Conservation (phyloP, 2,888 invertebrate species). For the Caenorhabditis imperialis region DNA sequence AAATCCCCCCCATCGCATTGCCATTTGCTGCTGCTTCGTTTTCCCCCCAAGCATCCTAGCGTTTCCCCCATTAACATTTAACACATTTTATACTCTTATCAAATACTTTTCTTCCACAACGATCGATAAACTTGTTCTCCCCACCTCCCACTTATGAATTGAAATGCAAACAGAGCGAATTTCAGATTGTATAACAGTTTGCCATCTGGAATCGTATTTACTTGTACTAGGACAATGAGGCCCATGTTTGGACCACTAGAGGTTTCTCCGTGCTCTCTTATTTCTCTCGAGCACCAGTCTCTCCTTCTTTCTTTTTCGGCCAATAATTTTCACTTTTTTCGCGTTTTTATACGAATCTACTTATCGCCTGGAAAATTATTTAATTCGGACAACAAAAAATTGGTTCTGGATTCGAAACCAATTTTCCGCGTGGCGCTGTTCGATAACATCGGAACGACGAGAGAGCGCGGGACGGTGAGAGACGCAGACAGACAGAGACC, state of each 20-base stretch:
- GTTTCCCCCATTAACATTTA: background rate
- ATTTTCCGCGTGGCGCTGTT: background rate
- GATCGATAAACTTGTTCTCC: slow-evolving; percentile 46
- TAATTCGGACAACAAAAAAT: too few relatives aligned
- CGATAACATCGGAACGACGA: slow-evolving; percentile 13
- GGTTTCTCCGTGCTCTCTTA: slow-evolving; percentile 1
- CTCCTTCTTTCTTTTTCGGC: background rate
- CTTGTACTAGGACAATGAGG: too few relatives aligned
- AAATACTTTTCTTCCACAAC: slow-evolving; percentile 23
- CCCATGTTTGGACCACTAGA: slow-evolving; percentile 3
- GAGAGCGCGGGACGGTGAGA: slow-evolving; percentile 1
- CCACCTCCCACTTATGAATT: background rate
- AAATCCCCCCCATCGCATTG: background rate
- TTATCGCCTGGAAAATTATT: too few relatives aligned
- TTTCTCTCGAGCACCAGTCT: too few relatives aligned
- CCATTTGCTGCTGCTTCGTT: background rate
- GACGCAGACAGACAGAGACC: slow-evolving; percentile 1
- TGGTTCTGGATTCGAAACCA: too few relatives aligned
- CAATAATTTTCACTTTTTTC: too few relatives aligned
- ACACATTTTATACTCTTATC: slow-evolving; percentile 1
- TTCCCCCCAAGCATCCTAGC: background rate
- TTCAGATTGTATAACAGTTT: too few relatives aligned
- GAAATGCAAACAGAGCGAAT: too few relatives aligned
- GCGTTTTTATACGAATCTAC: too few relatives aligned
- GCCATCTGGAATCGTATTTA: too few relatives aligned